phyloP scores from a whole-genome alignment of 1,140 invertebrate species.

The Bombus affinis region DNA sequence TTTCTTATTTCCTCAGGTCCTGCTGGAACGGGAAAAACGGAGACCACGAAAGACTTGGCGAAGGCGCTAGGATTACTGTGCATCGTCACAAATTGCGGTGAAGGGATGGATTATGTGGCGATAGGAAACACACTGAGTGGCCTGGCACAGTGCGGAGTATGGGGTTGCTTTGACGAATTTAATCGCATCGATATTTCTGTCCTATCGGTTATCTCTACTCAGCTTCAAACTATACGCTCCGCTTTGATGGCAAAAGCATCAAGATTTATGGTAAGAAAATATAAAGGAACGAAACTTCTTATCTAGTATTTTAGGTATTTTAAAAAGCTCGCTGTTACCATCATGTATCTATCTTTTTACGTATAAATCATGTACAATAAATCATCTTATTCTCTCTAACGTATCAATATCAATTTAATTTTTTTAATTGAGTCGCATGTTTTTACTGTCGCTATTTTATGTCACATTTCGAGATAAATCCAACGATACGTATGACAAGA shows the following conservation, averaged over 20 bases:
- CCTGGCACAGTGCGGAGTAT: conserved; percentile 89
- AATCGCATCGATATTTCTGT: conserved; percentile 95
- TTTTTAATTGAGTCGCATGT: too few species aligned
- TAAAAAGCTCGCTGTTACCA: too few species aligned
- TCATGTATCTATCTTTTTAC: too few species aligned
- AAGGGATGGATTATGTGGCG: conserved; percentile 94
- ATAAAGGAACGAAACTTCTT: background rate
- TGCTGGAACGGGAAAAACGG: conserved; percentile 94
- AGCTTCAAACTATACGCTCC: conserved; percentile 93
- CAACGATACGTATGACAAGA: too few species aligned
- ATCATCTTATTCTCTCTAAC: too few species aligned
- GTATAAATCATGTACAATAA: too few species aligned
- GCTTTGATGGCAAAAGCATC: conserved; percentile 89
- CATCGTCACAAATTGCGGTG: conserved; percentile 95
- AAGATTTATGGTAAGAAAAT: conserved; percentile 85
- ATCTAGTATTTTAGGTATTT: too few species aligned
- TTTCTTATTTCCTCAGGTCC: conserved; percentile 82
- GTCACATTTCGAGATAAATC: too few species aligned
- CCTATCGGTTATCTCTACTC: conserved; percentile 94
- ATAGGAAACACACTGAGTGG: conserved; percentile 94
- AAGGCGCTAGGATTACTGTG: conserved; percentile 93
- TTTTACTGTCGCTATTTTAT: too few species aligned
- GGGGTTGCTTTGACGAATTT: conserved; percentile 96
- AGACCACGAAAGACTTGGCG: conserved; percentile 94
- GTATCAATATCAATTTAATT: too few species aligned